These are phyloP conservation scores for Eidolon dupreanum DNA, from an alignment of 2,797 vertebrate species.

Conservation along the genomic window DNA sequence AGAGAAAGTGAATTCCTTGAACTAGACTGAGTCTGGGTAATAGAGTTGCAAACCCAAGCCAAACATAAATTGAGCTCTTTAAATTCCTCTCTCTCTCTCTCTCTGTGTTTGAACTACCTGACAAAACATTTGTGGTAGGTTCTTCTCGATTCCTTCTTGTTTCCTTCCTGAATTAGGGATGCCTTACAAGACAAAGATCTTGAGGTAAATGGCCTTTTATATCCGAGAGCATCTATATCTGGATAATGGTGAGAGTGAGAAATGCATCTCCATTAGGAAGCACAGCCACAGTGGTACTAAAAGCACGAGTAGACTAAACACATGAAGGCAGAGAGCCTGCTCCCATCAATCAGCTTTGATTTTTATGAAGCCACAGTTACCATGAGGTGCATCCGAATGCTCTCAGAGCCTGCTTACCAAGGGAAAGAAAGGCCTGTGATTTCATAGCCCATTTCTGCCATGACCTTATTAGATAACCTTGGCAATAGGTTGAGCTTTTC, in stretches of 20 bases:
- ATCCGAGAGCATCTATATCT: slow-evolving; percentile 29
- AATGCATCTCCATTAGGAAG: slow-evolving; percentile 70
- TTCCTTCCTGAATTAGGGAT: slow-evolving; percentile 64
- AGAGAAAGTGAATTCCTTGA: slow-evolving; percentile 22
- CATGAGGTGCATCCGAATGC: slow-evolving; percentile 13
- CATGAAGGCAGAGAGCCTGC: neutral
- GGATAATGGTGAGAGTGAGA: slow-evolving; percentile 56
- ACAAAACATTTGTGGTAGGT: slow-evolving; percentile 9
- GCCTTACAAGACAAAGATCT: slow-evolving; percentile 57
- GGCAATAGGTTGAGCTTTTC: slow-evolving; percentile 18
- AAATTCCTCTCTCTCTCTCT: neutral
- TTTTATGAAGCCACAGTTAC: slow-evolving; percentile 62
- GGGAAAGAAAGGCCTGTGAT: neutral
- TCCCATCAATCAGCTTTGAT: slow-evolving; percentile 61
- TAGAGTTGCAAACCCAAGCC: neutral
- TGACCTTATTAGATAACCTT: slow-evolving; percentile 36
- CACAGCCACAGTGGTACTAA: slow-evolving; percentile 47
- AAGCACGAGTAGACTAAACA: slow-evolving; percentile 63
- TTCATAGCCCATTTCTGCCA: slow-evolving; percentile 37
- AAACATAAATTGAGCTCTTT: neutral
- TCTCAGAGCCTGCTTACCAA: neutral
- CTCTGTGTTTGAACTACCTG: neutral
- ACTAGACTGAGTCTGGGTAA: neutral
- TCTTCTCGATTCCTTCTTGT: neutral
- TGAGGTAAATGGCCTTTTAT: slow-evolving; percentile 39